Evolutionary conservation across 2,113 vertebrate species (phyloP), one percentile per base, ranked within the genome.

Genomic region (Rattus norvegicus): DNA sequence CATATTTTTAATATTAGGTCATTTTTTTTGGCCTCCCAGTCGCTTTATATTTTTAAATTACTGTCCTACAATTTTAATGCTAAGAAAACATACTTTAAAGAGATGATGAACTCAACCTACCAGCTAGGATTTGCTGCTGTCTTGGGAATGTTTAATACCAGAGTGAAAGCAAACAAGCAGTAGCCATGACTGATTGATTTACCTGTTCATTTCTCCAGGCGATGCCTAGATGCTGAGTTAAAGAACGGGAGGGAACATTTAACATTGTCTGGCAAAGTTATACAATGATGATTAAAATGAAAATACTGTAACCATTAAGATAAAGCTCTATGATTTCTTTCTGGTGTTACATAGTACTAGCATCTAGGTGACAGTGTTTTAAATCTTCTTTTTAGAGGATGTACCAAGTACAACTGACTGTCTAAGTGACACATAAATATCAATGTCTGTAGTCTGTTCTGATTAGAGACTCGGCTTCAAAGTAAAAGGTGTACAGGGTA

Each of bases 11-110:
- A 96, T 83, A 76, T 33, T 33, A 76, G 22, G 2, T 5, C 26
- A 47, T 36, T 30, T 43, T 30, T 43, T 72, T 43, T 72, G 33
- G 6, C 0, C 20, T 79, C 33, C 1, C 9, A 33, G 5, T 85
- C 77, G 13, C 26, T 92, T 85, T 69, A 67, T 4, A 76, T 88
- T 33, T 90, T 87, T 47, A 88, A 70, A 12, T 92, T 56, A 81
- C 9, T 87, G 93, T 80, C 59, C 61, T 80, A 39, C 13, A 91
- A 87, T 67, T 94, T 96, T 75, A 70, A 39, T 90, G 43, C 33
- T 84, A 86, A 95, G 80, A 93, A 89, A 95, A 94, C 47, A 89
- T 96, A 77, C 43, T 95, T 33, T 83, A 54, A 94, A 87, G 24
- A 75, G 22, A 61, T 28, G 59, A 77, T 94, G 43, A 96, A 90